Percentiles rank a stretch among this genome's conserved stretches.
Evolutionary conservation across 2,113 vertebrate genomes (phyloP).

Genomic region (Chlamydotis undulata): DNA sequence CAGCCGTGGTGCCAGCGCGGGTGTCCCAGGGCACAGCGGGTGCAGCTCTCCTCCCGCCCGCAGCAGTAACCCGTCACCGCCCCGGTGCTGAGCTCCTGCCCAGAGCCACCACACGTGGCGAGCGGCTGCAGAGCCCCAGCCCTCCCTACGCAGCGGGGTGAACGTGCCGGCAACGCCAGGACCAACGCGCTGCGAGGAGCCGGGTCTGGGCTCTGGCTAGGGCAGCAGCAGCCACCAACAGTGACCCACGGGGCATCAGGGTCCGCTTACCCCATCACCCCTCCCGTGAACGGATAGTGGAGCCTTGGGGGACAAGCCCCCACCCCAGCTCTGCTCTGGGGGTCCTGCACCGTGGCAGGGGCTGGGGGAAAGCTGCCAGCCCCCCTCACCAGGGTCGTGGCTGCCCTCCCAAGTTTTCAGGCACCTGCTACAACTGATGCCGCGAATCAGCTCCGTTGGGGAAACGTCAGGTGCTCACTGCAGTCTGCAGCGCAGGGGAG

Average conservation of each 20-base stretch:
- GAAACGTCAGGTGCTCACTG: accelerated
- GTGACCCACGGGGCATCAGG: accelerated
- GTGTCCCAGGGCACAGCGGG: neutral
- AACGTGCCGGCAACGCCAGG: accelerated
- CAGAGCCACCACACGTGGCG: accelerated
- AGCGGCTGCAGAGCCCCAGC: neutral
- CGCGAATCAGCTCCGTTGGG: neutral
- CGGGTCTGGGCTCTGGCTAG: accelerated
- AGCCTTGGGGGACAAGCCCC: neutral
- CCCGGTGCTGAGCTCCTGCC: neutral
- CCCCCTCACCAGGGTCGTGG: neutral
- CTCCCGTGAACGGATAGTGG: accelerated
- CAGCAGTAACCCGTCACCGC: accelerated
- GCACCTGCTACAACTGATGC: neutral
- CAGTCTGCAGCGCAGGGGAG: accelerated
- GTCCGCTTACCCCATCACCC: accelerated
- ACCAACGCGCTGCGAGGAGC: accelerated
- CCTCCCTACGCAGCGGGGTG: accelerated
- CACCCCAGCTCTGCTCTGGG: neutral
- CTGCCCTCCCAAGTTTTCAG: neutral
- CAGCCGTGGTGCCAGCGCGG: too few species aligned
- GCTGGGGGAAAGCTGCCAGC: accelerated
- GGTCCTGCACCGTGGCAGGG: accelerated
- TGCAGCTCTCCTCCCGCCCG: too few species aligned
- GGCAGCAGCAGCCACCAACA: accelerated